phyloP scores from a whole-genome alignment of 2,797 vertebrate genomes.

The Liasis olivaceus region DNA sequence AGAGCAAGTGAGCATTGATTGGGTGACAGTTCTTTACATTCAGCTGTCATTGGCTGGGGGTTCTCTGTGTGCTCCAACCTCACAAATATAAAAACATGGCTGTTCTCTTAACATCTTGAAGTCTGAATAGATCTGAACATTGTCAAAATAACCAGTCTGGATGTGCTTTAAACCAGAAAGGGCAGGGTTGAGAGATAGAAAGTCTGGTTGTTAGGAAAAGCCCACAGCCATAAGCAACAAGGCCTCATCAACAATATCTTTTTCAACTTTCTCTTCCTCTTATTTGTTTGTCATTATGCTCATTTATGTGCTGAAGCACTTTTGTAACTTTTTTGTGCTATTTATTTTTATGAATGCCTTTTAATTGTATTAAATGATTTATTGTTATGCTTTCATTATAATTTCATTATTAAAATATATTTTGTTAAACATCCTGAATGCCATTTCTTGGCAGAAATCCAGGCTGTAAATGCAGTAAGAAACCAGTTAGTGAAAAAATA shows the following conservation, averaged over 20 bases:
- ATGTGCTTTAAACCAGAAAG: neutral
- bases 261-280: neutral
- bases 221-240: neutral
- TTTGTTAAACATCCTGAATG: neutral
- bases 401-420: neutral
- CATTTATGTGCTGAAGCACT: neutral
- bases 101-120: neutral
- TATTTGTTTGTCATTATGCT: neutral
- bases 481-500: neutral
- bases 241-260: neutral
- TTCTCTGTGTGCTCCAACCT: neutral
- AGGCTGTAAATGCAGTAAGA: neutral
- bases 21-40: neutral
- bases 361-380: neutral
- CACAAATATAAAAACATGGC: neutral
- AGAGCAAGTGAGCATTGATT: neutral
- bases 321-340: neutral
- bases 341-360: neutral
- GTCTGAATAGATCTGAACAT: neutral
- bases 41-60: neutral
- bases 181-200: neutral
- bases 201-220: neutral
- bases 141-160: neutral
- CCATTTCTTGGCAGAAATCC: neutral
- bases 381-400: neutral